phyloP scores from a whole-genome alignment of 2,888 invertebrate species.

The Catocala fraxini region DNA sequence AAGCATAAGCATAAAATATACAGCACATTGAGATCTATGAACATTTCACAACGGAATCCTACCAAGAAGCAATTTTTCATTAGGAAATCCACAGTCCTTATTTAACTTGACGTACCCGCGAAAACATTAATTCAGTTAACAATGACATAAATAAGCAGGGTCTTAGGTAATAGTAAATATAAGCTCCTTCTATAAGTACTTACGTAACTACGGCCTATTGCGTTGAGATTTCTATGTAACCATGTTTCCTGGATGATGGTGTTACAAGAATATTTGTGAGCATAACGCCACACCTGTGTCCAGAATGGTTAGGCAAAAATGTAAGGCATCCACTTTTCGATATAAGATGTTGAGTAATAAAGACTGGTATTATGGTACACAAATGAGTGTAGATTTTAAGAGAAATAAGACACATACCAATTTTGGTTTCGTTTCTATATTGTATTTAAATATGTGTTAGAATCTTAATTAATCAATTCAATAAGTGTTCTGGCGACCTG shows the following conservation, averaged over 20 bases:
- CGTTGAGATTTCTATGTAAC: constrained; percentile 44
- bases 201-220: constrained; percentile 43
- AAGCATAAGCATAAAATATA: no score
- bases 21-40: no score
- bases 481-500: no score
- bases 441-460: no score
- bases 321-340: no score
- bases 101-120: constrained; percentile 35
- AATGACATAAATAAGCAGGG: constrained; percentile 49
- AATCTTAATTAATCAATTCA: no score
- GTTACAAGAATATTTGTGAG: constrained; percentile 19
- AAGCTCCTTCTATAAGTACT: constrained; percentile 39
- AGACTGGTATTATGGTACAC: no score
- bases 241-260: constrained; percentile 37
- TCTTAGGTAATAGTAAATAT: constrained; percentile 46
- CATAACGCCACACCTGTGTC: not conserved
- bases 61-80: constrained; percentile 9
- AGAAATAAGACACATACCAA: no score
- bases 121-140: constrained; percentile 53
- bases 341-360: no score
- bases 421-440: no score
- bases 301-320: not conserved
- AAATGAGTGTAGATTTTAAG: no score
- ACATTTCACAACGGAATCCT: not conserved
- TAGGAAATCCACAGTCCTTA: constrained; percentile 11